Evolutionary conservation across 2,888 invertebrate genomes (phyloP).

Genomic region (Anoplius nigerrimus): DNA sequence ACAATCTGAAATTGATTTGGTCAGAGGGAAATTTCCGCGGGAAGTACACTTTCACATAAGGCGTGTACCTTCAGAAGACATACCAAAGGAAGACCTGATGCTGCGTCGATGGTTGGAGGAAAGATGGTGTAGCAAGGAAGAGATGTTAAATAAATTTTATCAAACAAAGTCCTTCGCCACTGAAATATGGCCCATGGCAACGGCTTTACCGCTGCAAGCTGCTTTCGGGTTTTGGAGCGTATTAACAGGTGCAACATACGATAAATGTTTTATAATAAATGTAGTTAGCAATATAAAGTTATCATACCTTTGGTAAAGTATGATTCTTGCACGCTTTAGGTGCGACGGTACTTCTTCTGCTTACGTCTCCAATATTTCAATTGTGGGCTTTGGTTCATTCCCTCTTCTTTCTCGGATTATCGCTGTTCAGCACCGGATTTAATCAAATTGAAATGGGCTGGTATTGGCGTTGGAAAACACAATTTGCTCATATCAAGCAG

Average conservation of each 20-base stretch:
- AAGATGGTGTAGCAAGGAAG: conserved; percentile 83
- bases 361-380: conserved; percentile 69
- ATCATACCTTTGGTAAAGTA: background rate
- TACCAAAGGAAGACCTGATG: conserved; percentile 79
- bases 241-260: conserved; percentile 67
- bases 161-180: conserved; percentile 76
- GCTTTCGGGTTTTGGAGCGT: conserved; percentile 83
- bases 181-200: conserved; percentile 69
- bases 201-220: conserved; percentile 74
- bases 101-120: conserved; percentile 81
- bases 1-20: conserved; percentile 84
- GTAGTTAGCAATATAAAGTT: background rate
- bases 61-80: conserved; percentile 79
- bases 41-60: conserved; percentile 87
- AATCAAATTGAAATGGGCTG: conserved; percentile 71
- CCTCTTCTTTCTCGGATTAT: conserved; percentile 64
- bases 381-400: conserved; percentile 66
- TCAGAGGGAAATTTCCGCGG: conserved; percentile 83
- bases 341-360: conserved; percentile 59
- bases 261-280: background rate
- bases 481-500: conserved; percentile 33
- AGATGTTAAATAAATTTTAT: conserved; percentile 79
- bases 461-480: conserved; percentile 66
- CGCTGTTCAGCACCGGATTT: conserved; percentile 67
- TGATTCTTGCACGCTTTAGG: conserved; percentile 47